Conservation (phyloP, 2,113 vertebrate genomes). For the Semicossyphus pulcher region DNA sequence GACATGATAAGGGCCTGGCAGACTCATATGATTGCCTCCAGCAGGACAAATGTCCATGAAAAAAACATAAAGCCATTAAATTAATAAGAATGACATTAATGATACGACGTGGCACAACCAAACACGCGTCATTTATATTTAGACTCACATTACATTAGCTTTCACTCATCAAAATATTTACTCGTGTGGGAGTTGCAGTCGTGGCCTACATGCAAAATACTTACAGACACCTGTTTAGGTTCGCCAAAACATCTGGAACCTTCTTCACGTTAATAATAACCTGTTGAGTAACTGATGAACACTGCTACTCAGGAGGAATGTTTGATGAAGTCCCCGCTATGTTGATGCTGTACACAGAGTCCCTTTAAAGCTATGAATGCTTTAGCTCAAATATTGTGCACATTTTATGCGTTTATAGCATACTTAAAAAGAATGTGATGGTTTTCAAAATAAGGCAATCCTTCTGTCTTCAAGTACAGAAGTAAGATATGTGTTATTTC, state of each 20-base stretch:
- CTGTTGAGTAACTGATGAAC: background rate
- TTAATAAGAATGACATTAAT: conserved; percentile 9
- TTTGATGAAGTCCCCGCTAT: background rate
- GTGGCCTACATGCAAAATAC: background rate
- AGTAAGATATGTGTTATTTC: too few relatives aligned
- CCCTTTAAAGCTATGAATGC: too few relatives aligned
- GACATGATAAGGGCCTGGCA: conserved; percentile 35
- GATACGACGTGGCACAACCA: conserved; percentile 23
- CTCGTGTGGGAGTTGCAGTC: background rate
- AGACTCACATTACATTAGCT: background rate
- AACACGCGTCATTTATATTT: conserved; percentile 13
- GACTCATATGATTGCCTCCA: conserved; percentile 27
- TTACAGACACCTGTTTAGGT: background rate
- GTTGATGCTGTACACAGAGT: too few relatives aligned
- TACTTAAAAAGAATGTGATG: too few relatives aligned
- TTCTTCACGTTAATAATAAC: background rate
- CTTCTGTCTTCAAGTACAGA: too few relatives aligned
- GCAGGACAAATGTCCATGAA: conserved; percentile 36
- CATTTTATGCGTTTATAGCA: too few relatives aligned
- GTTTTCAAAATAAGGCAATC: too few relatives aligned
- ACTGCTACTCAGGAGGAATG: background rate
- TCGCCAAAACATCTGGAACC: background rate
- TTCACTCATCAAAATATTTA: background rate
- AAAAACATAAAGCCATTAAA: conserved; percentile 24
- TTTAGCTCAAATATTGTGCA: too few relatives aligned